A percentile compares a stretch with the other conserved stretches of the same genome.
Evolutionary conservation across 2,888 invertebrate genomes (phyloP).

Genomic region (Conops quadrifasciatus): DNA sequence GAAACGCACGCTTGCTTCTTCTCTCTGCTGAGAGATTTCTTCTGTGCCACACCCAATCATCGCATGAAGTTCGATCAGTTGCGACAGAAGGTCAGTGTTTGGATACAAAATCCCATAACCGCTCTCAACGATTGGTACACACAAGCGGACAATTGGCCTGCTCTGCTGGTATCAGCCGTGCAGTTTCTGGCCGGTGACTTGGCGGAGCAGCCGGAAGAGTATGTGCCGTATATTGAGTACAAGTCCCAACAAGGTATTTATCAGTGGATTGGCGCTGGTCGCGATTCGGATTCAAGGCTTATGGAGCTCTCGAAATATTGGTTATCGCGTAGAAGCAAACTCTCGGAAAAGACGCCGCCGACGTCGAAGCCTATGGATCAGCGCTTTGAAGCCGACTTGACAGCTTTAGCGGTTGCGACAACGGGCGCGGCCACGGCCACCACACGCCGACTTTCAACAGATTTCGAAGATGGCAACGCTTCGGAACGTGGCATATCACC

Average conservation of each 20-base stretch:
- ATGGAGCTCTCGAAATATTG: slow-evolving; percentile 81
- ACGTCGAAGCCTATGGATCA: slow-evolving; percentile 49
- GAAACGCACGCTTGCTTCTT: slow-evolving; percentile 88
- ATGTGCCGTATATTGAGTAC: slow-evolving; percentile 88
- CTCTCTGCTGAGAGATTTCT: slow-evolving; percentile 85
- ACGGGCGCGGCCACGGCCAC: neutral
- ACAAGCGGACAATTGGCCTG: slow-evolving; percentile 77
- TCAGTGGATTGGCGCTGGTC: slow-evolving; percentile 90
- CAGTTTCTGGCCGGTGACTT: slow-evolving; percentile 86
- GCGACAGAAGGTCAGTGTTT: slow-evolving; percentile 76
- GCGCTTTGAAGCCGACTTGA: slow-evolving; percentile 6
- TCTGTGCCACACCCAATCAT: slow-evolving; percentile 85
- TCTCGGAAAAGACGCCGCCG: too few relatives aligned
- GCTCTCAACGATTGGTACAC: slow-evolving; percentile 84
- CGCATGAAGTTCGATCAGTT: slow-evolving; percentile 81
- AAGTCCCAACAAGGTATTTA: slow-evolving; percentile 74
- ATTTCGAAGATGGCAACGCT: slow-evolving; percentile 48
- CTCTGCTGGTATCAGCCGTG: slow-evolving; percentile 78
- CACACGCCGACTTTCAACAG: slow-evolving; percentile 54
- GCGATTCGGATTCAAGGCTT: slow-evolving; percentile 85
- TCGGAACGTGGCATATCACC: slow-evolving; percentile 51
- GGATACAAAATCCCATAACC: slow-evolving; percentile 82
- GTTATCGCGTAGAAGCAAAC: slow-evolving; percentile 72
- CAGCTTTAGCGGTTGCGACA: too few relatives aligned
- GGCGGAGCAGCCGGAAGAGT: slow-evolving; percentile 83